These are phyloP conservation scores for Hephaestus fuliginosus DNA, from an alignment of 2,797 vertebrate species.

Conservation along the genomic window DNA sequence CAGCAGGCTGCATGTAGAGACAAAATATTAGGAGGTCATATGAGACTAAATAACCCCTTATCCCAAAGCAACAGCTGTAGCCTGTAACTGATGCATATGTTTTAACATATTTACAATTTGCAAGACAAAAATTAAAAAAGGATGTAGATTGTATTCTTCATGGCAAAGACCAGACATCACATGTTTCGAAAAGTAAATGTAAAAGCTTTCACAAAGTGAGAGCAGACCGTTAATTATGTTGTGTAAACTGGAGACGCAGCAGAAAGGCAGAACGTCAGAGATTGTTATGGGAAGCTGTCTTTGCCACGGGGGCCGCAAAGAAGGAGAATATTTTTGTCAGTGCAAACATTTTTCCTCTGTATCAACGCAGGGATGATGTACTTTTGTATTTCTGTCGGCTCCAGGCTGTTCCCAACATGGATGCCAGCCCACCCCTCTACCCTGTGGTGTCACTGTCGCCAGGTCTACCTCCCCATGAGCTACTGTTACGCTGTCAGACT, in stretches of 20 bases:
- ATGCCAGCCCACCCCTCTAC: slow-evolving; percentile 93
- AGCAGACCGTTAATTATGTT: neutral
- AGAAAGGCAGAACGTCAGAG: neutral
- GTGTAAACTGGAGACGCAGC: too few species aligned
- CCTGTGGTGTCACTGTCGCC: slow-evolving; percentile 97
- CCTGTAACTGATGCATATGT: too few species aligned
- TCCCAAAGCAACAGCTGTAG: too few species aligned
- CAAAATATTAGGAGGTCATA: too few species aligned
- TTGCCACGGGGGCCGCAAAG: neutral
- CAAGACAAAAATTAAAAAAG: too few species aligned
- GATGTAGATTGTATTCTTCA: neutral
- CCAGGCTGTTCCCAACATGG: slow-evolving; percentile 93
- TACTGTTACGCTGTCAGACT: slow-evolving; percentile 93
- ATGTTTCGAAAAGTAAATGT: neutral
- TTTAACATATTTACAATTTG: too few species aligned
- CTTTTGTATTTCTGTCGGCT: slow-evolving; percentile 1
- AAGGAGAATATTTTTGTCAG: neutral
- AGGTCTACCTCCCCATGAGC: slow-evolving; percentile 98
- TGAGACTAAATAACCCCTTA: too few species aligned
- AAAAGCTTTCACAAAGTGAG: neutral
- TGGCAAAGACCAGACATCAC: neutral
- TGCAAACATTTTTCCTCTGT: neutral
- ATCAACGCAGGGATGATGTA: neutral
- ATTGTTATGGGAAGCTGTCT: too few species aligned
- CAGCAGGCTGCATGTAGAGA: too few species aligned